Percentiles rank a stretch among this genome's conserved stretches.
These are phyloP conservation scores for Stercorarius parasiticus DNA, from an alignment of 2,113 vertebrate genomes.

Conservation along the genomic window DNA sequence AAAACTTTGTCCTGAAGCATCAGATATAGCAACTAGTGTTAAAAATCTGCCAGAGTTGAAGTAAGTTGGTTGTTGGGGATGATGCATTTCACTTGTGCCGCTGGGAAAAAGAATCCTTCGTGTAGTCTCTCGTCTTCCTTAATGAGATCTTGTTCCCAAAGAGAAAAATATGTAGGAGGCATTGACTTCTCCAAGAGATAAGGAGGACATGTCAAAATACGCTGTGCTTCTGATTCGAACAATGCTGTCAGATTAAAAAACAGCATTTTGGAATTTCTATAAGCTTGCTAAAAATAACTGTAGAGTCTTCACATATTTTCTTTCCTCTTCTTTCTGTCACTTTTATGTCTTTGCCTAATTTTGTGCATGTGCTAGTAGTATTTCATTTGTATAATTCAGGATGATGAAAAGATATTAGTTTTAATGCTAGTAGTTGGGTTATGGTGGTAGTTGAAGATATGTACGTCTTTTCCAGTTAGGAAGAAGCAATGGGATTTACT, in stretches of 20 bases:
- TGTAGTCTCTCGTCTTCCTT: not conserved
- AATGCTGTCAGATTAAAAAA: not conserved
- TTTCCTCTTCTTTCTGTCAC: not conserved
- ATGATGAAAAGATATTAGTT: not conserved
- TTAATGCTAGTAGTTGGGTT: not conserved
- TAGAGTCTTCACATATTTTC: not conserved
- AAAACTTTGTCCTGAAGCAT: conserved; percentile 93
- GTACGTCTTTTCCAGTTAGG: not conserved
- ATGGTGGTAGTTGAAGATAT: not conserved
- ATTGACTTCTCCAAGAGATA: not conserved
- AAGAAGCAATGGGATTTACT: not conserved
- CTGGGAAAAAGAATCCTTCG: not conserved
- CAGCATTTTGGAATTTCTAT: not conserved
- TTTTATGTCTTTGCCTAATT: not conserved
- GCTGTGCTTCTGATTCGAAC: not conserved
- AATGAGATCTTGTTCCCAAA: not conserved
- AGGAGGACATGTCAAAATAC: not conserved
- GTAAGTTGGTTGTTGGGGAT: conserved; percentile 74
- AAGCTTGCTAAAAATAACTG: not conserved
- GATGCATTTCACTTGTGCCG: not conserved
- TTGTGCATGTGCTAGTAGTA: not conserved
- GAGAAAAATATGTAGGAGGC: not conserved
- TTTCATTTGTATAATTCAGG: not conserved
- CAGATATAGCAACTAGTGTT: conserved; percentile 91
- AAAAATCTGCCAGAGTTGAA: conserved; percentile 94